Evolutionary conservation across 64 coral and sea anemone species (phyloP).

Genomic region (Montipora cactus): DNA sequence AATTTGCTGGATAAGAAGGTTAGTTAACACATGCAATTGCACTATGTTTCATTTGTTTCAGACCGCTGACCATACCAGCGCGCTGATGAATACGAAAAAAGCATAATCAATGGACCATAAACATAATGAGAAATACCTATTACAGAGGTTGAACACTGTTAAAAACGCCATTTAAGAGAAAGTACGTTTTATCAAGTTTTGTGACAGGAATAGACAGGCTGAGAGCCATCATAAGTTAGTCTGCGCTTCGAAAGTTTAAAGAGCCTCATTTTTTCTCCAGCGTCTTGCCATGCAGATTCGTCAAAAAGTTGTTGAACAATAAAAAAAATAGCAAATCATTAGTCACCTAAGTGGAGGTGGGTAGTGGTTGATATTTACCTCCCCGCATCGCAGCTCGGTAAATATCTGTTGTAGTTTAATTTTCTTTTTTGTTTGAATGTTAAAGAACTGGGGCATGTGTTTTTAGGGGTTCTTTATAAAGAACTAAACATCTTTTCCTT

Average conservation of each 20-base stretch:
- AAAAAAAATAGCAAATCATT: no score
- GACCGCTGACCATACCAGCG: background rate
- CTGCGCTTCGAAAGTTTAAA: background rate
- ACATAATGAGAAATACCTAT: background rate
- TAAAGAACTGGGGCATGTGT: no score
- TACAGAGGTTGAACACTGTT: background rate
- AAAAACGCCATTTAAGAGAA: background rate
- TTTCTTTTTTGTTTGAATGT: no score
- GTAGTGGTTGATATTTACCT: no score
- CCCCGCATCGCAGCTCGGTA: no score
- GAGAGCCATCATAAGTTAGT: background rate
- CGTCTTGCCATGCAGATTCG: no score
- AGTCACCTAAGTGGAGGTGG: no score
- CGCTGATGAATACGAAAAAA: background rate
- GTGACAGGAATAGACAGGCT: background rate
- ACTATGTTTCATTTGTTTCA: background rate
- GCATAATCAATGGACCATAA: background rate
- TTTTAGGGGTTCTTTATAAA: no score
- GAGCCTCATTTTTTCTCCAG: no score
- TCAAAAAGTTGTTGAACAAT: no score
- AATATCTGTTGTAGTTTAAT: no score
- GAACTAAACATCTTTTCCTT: no score
- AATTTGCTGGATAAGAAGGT: background rate
- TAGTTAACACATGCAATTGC: background rate
- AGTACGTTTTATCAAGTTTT: slow-evolving; percentile 2